A percentile compares a stretch with the other conserved stretches of the same genome.
phyloP scores from a whole-genome alignment of 2,113 vertebrate genomes.

The Acrocephalus kingi region DNA sequence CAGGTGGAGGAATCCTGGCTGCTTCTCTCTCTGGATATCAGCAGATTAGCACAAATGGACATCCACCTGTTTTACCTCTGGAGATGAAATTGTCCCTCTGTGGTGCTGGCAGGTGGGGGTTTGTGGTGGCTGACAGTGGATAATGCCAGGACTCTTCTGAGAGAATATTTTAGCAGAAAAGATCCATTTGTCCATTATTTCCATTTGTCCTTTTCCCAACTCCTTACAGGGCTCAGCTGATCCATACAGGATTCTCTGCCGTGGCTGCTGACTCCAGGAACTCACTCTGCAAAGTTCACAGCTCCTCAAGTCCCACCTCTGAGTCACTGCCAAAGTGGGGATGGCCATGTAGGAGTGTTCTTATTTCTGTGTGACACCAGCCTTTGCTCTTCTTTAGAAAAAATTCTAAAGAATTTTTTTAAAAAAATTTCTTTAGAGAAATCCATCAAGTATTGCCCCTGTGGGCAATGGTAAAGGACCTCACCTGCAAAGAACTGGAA shows the following conservation, averaged over 20 bases:
- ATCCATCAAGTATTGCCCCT: background rate
- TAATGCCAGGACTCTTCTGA: background rate
- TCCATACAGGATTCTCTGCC: background rate
- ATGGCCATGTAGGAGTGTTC: background rate
- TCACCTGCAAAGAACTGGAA: background rate
- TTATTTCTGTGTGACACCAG: background rate
- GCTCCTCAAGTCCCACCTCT: rapidly evolving
- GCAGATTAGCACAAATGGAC: background rate
- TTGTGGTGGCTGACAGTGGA: background rate
- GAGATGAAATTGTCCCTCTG: background rate
- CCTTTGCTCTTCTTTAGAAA: background rate
- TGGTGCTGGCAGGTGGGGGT: background rate
- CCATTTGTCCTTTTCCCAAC: background rate
- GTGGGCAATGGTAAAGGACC: background rate
- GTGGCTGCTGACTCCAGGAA: background rate
- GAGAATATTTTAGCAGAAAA: background rate
- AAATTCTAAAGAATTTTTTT: too few species aligned
- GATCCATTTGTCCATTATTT: background rate
- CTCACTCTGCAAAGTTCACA: background rate
- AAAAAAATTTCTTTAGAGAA: background rate
- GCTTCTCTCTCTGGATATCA: background rate
- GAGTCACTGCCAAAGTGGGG: background rate
- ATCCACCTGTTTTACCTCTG: background rate
- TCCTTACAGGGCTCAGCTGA: background rate
- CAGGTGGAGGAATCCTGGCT: background rate